Conservation (phyloP, 2,113 vertebrate species). For the Engraulis encrasicolus region DNA sequence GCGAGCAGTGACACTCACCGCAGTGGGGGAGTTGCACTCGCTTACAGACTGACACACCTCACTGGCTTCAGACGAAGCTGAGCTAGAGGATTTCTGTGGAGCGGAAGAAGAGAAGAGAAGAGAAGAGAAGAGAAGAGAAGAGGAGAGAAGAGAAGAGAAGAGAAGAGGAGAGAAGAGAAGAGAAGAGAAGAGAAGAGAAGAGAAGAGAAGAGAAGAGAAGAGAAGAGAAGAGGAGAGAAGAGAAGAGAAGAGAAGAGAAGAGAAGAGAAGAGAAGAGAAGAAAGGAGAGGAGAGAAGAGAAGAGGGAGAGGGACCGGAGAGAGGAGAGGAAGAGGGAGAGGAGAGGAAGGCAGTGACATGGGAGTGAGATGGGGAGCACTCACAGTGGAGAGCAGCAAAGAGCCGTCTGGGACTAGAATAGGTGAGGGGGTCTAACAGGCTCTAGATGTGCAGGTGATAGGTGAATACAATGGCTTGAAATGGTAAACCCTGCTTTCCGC, state of each 20-base stretch:
- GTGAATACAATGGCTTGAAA: too few relatives aligned
- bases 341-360: too few relatives aligned
- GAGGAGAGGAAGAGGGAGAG: neutral
- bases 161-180: constrained; percentile 27
- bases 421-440: too few relatives aligned
- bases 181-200: too few relatives aligned
- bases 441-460: too few relatives aligned
- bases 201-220: too few relatives aligned
- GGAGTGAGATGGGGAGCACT: too few relatives aligned
- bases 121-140: neutral
- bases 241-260: constrained; percentile 25
- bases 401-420: too few relatives aligned
- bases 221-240: constrained; percentile 23
- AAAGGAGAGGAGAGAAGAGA: constrained; percentile 17
- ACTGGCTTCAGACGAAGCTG: constrained; percentile 95
- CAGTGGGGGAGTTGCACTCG: constrained; percentile 96
- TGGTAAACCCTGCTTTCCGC: too few relatives aligned
- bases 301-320: constrained; percentile 10
- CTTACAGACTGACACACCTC: constrained; percentile 98
- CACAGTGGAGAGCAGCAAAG: too few relatives aligned
- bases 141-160: constrained; percentile 33
- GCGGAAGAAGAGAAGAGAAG: neutral
- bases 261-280: constrained; percentile 19
- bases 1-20: constrained; percentile 80
- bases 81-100: constrained; percentile 96